Base-by-base conservation (phyloP, 1,140 invertebrate species). In the Stegodyphus dumicola region DNA sequence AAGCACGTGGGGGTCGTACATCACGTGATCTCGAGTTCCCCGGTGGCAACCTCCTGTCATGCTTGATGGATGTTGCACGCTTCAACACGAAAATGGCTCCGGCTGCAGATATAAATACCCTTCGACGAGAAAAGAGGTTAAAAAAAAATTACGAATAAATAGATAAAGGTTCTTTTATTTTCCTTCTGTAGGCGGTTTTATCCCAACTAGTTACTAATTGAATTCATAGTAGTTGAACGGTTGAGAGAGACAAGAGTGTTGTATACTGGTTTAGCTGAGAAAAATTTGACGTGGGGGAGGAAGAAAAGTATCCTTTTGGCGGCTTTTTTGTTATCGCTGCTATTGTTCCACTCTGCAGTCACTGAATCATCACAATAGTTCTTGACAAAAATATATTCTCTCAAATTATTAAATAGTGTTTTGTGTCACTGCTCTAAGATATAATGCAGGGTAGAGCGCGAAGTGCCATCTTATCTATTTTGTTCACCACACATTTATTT, bases 1-100 rank as follows among this genome's bases (percentile, higher is more conserved):
- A 66, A 77, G 75, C 64, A 77, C 75, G 75, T 77, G 75, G 75
- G 75, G 75, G 75, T 77, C 75, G 75, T 77, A 52, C 77, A 70
- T 79, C 77, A 79, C 77, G 77, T 79, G 77, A 79, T 79, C 77
- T 56, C 76, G 64, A 56, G 77, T 79, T 79, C 54, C 77, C 77
- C 77, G 51, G 77, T 69, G 65, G 77, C 66, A 69, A 79, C 65
- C 67, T n/a, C 67, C 77, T 79, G 77, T 79, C 77, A 79, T n/a
- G 67, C 52, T 65, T 79, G 77, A 79, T 79, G 77, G 77, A 79
- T 79, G 77, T 71, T 79, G 49, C 53, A 79, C 77, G 77, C 77
- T 79, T 70, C 77, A 79, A 79, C 77, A 79, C 77, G 77, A 79
- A 79, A 79, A 79, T 79, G 77, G 77, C 77, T 67, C 64, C 77